phyloP scores from a whole-genome alignment of 1,140 invertebrate genomes.

The Saccostrea glomerata region DNA sequence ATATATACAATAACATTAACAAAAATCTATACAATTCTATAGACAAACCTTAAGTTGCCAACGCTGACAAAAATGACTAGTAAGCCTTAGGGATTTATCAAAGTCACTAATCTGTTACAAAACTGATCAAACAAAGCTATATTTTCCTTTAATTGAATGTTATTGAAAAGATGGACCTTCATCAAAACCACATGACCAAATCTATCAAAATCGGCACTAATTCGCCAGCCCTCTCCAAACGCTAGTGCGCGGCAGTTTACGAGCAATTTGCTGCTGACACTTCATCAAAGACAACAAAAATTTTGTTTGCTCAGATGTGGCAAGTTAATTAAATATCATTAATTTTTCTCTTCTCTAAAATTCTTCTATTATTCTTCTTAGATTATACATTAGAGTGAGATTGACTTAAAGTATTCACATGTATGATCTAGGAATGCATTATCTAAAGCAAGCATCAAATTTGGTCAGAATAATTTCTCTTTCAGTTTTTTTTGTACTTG shows the following conservation, averaged over 20 bases:
- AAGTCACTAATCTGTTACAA: no score
- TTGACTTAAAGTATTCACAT: no score
- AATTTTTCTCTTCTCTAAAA: not conserved
- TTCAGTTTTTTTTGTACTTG: not conserved
- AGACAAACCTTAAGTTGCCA: no score
- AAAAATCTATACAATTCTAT: no score
- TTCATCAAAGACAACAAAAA: slow-evolving; percentile 27
- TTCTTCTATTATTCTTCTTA: not conserved
- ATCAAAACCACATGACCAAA: slow-evolving; percentile 13
- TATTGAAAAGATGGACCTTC: not conserved
- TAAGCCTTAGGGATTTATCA: no score
- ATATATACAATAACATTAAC: no score
- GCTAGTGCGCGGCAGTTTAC: not conserved
- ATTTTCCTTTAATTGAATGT: not conserved
- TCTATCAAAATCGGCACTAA: slow-evolving; percentile 7
- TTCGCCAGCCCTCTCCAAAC: not conserved
- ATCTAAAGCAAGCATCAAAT: no score
- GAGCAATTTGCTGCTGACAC: slow-evolving; percentile 21
- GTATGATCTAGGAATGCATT: no score
- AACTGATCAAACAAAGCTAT: no score
- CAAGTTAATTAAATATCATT: slow-evolving; percentile 27
- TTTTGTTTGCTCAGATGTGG: slow-evolving; percentile 23
- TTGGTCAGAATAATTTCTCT: no score
- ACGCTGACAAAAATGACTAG: no score
- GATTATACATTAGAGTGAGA: no score